Conservation (phyloP, 2,797 vertebrate genomes). For the Protosalanx chinensis region DNA sequence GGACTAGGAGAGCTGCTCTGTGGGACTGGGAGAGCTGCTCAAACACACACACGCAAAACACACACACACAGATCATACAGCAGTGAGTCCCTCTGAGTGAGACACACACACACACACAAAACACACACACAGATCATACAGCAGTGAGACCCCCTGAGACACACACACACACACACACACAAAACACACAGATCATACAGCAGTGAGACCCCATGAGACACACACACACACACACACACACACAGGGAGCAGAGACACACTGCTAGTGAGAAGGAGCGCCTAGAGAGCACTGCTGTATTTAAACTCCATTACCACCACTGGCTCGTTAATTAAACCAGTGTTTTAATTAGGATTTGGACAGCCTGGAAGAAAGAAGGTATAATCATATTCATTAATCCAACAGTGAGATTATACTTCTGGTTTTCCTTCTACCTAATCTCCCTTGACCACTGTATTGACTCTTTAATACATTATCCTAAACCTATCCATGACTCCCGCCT, state of each 20-base stretch:
- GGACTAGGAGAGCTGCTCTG: no score
- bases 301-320: slow-evolving; percentile 74
- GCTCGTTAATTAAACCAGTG: slow-evolving; percentile 75
- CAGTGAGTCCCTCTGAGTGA: no score
- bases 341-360: slow-evolving; percentile 76
- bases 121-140: no score
- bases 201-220: no score
- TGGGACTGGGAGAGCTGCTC: no score
- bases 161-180: no score
- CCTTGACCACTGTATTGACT: background rate
- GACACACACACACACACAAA: no score
- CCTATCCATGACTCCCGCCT: no score
- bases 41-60: no score
- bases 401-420: slow-evolving; percentile 46
- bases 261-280: slow-evolving; percentile 64
- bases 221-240: slow-evolving; percentile 34
- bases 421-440: slow-evolving; percentile 12
- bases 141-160: no score
- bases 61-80: no score
- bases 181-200: no score
- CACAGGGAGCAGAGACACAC: slow-evolving; percentile 54
- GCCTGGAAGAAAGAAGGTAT: slow-evolving; percentile 53
- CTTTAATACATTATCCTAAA: background rate
- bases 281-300: slow-evolving; percentile 69
- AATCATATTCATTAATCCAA: slow-evolving; percentile 61